Evolutionary conservation across 2,888 invertebrate genomes (phyloP), one percentile per base, ranked within the genome.

Genomic region (Harpalus rubripes): DNA sequence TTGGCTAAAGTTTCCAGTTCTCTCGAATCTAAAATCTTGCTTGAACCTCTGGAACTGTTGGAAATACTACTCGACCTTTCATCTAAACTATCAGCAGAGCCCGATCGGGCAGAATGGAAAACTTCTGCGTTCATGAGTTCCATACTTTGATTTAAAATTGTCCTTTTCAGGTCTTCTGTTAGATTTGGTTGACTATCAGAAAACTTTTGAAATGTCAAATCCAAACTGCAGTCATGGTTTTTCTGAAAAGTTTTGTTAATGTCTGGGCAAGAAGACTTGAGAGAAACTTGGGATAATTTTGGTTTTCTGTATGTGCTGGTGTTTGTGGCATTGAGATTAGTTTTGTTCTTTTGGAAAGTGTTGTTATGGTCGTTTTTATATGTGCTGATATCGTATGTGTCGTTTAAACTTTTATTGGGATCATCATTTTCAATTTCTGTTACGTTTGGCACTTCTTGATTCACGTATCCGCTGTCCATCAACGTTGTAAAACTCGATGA

Each of bases 401-500:
- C 63, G 32, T 63, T 81, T 44, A 44, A 76, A 8, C 63, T 84
- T 4, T 39, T 15, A 52, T 84, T 84, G 32, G 84, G 84, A 56
- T 84, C 63, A 15, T 84, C 26, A 26, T 84, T 78, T 15, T 78
- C 78, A 12, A 26, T 41, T 59, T 72, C 82, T 63, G 7, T 56
- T 10, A 32, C 68, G 41, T 85, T 85, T 85, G 85, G 85, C 85
- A 85, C 85, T 59, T 74, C 76, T 39, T 74, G 83, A 85, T 79
- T 80, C 39, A 65, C 80, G 72, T 85, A 80, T 72, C 79, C 85
- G 0, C 84, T 81, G 74, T 91, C 91, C 91, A 91, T 91, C 52
- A 91, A 87, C 87, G 90, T 91, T n/a, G 90, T 90, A 87, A 91
- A 91, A 4, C 90, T 91, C 7, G 91, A 91, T 16, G 91, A 91